Evolutionary conservation across 2,888 invertebrate genomes (phyloP).

Genomic region (Watsonalla binaria): DNA sequence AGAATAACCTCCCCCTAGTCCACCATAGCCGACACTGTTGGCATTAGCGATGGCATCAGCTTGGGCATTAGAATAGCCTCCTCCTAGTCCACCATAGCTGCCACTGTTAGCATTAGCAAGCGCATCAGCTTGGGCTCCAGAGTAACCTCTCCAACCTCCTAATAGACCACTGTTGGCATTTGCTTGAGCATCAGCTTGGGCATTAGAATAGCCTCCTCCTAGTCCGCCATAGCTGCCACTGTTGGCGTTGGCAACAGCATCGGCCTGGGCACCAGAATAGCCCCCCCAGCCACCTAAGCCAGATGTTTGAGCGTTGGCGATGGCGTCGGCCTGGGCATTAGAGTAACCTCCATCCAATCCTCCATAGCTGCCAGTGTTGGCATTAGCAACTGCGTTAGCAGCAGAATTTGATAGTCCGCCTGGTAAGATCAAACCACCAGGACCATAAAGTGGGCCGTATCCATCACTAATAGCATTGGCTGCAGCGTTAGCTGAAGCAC

Average conservation of each 20-base stretch:
- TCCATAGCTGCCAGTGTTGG: conserved; percentile 5
- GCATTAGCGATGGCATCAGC: conserved; percentile 5
- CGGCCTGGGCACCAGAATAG: conserved; percentile 2
- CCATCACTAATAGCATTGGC: conserved; percentile 3
- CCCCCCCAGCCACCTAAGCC: conserved; percentile 8
- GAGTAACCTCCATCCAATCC: conserved; percentile 3
- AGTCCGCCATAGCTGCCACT: conserved; percentile 2
- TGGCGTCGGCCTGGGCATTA: conserved; percentile 7
- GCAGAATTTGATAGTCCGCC: conserved; percentile 8
- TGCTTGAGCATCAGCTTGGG: not conserved
- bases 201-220: conserved; percentile 7
- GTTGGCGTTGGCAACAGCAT: conserved; percentile 4
- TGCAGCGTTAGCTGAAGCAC: conserved; percentile 9
- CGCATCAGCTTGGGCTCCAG: conserved; percentile 5
- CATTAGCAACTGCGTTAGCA: conserved; percentile 9
- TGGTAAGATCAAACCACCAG: too few relatives aligned
- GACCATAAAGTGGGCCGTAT: not conserved
- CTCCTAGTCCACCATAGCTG: conserved; percentile 6
- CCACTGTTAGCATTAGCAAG: conserved; percentile 5
- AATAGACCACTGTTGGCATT: not conserved
- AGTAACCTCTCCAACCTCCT: not conserved
- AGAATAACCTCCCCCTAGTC: conserved; percentile 4
- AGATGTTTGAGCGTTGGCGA: conserved; percentile 4
- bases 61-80: conserved; percentile 11
- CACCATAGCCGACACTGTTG: conserved; percentile 5